A percentile compares a stretch with the other conserved stretches of the same genome.
Evolutionary conservation across 2,888 invertebrate genomes (phyloP).

Genomic region (Phalera bucephala): DNA sequence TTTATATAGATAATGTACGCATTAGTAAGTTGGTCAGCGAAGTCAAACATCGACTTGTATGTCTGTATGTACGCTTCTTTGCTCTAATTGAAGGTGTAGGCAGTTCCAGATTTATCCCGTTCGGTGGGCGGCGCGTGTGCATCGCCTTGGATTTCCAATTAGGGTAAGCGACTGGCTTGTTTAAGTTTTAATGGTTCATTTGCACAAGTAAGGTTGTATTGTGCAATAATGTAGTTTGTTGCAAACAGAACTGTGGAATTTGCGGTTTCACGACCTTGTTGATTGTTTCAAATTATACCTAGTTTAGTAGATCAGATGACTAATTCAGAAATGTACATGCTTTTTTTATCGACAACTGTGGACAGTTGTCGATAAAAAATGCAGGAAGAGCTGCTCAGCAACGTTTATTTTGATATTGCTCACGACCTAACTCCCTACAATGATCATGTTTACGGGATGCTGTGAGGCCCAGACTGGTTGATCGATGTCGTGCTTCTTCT

Average conservation of each 20-base stretch:
- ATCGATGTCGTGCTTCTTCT: no score
- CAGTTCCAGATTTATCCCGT: constrained; percentile 59
- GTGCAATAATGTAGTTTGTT: constrained; percentile 37
- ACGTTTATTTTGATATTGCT: no score
- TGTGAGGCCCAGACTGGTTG: no score
- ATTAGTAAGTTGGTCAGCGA: neutral
- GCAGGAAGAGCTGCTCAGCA: no score
- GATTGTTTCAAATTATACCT: neutral
- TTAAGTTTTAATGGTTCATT: constrained; percentile 56
- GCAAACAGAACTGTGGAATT: constrained; percentile 5
- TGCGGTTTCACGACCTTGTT: constrained; percentile 16
- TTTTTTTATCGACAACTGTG: no score
- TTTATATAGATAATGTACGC: no score
- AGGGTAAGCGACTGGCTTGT: constrained; percentile 59
- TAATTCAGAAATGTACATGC: neutral
- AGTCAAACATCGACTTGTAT: constrained; percentile 9
- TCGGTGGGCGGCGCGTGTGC: constrained; percentile 51
- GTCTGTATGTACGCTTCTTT: constrained; percentile 21
- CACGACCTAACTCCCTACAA: no score
- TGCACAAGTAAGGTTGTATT: constrained; percentile 59
- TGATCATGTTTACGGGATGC: no score
- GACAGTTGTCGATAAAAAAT: no score
- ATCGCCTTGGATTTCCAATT: constrained; percentile 65
- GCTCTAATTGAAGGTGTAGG: constrained; percentile 66
- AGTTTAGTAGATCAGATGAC: neutral